A percentile compares a stretch with the other conserved stretches of the same genome.
Conservation (phyloP, 2,113 vertebrate species). For the Edolisoma coerulescens region DNA sequence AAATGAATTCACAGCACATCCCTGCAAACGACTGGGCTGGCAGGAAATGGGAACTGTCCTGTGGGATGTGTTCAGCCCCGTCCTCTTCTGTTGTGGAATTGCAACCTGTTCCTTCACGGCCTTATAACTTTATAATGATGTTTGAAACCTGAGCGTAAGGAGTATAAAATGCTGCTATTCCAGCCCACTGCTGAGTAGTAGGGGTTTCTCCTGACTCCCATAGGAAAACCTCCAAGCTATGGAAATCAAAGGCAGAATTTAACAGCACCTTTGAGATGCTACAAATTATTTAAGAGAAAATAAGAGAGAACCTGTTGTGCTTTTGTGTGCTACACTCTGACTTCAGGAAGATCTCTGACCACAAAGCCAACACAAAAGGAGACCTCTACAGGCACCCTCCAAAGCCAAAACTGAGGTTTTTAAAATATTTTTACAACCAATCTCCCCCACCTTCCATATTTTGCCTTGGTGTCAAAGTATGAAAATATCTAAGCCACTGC, state of each 20-base stretch:
- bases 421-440: neutral
- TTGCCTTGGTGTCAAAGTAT: neutral
- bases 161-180: neutral
- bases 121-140: neutral
- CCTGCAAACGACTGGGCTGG: neutral
- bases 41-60: neutral
- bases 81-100: neutral
- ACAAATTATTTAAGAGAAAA: neutral
- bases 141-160: neutral
- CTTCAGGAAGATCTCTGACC: neutral
- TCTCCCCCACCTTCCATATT: neutral
- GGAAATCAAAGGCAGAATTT: conserved; percentile 18
- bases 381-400: neutral
- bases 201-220: neutral
- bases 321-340: neutral
- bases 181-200: neutral
- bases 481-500: neutral
- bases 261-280: neutral
- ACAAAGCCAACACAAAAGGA: neutral
- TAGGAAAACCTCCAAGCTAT: neutral
- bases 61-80: neutral
- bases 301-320: neutral
- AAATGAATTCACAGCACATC: neutral
- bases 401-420: neutral
- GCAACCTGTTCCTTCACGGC: neutral